These are phyloP conservation scores for human DNA, from an alignment of 2,113 vertebrate species.

Conservation along the genomic window GRCh38 chr3:49977501-49978000, in stretches of 20 bases:
- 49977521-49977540: not conserved
- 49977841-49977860: not conserved
- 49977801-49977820: constrained; percentile 9
- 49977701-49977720: not conserved
- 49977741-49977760: not conserved
- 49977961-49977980: not conserved
- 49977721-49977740: not conserved
- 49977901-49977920: not conserved
- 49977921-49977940: not conserved
- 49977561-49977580: not conserved
- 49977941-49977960: not conserved
- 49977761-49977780: not conserved
- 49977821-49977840: not conserved
- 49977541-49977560: not conserved
- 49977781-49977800: not conserved
- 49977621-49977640: not conserved
- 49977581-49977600: not conserved
- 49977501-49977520: not conserved
- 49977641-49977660: not conserved
- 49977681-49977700: not conserved
- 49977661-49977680: not conserved
- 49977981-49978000: not conserved
- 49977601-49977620: not conserved
- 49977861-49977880: not conserved
- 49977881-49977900: not conserved